phyloP scores from a whole-genome alignment of 2,888 invertebrate species.

The Erannis defoliaria region DNA sequence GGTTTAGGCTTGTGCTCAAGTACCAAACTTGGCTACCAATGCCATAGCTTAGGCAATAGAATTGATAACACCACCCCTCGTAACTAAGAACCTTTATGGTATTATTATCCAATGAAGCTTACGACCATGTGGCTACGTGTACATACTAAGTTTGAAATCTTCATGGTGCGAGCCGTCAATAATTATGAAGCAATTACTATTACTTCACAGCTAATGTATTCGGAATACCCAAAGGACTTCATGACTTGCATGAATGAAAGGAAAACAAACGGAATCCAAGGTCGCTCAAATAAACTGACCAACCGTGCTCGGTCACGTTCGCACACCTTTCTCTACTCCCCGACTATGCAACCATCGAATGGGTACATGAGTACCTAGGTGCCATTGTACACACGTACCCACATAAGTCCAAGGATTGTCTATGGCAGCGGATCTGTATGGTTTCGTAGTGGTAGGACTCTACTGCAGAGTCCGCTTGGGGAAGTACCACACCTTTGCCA shows the following conservation, averaged over 20 bases:
- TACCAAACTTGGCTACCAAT: too few species aligned
- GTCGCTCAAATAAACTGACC: slow-evolving; percentile 5
- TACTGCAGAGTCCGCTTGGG: too few species aligned
- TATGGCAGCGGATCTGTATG: too few species aligned
- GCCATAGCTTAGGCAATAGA: too few species aligned
- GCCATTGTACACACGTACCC: slow-evolving; percentile 37
- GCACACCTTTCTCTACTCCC: slow-evolving; percentile 13
- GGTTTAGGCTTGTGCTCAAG: too few species aligned
- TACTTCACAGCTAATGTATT: slow-evolving; percentile 6
- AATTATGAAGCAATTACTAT: slow-evolving; percentile 3
- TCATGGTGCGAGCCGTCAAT: not conserved
- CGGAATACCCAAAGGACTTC: slow-evolving; percentile 1
- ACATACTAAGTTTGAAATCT: not conserved
- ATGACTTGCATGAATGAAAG: slow-evolving; percentile 11
- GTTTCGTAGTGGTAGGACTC: too few species aligned
- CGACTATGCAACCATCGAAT: slow-evolving; percentile 37
- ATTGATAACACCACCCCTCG: too few species aligned
- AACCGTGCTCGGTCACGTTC: slow-evolving; percentile 13
- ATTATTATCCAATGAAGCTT: too few species aligned
- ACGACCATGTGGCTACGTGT: too few species aligned
- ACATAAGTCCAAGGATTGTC: too few species aligned
- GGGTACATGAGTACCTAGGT: slow-evolving; percentile 13
- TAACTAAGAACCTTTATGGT: too few species aligned
- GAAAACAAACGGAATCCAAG: slow-evolving; percentile 13
- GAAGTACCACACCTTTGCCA: too few species aligned